Evolutionary conservation across 2,888 invertebrate genomes (phyloP).

Genomic region (Tinea pellionella): DNA sequence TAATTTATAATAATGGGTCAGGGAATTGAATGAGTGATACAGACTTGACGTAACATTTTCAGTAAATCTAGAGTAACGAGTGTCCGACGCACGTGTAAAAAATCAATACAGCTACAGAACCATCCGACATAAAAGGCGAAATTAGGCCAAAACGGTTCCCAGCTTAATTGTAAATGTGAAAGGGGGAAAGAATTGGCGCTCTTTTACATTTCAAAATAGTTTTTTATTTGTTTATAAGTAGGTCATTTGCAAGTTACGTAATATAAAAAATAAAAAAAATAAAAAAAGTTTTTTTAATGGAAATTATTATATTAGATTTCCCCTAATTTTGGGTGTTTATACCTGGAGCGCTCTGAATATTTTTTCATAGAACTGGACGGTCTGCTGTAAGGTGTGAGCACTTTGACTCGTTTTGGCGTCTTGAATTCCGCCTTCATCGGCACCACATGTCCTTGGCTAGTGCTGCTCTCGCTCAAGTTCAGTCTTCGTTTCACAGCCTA

Average conservation of each 20-base stretch:
- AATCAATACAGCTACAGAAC: background rate
- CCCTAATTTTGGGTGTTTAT: conserved; percentile 16
- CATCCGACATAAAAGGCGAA: background rate
- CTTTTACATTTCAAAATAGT: background rate
- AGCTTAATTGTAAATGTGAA: background rate
- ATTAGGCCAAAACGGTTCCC: background rate
- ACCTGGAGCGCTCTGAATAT: conserved; percentile 67
- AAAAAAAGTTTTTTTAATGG: no score
- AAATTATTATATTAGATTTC: no score
- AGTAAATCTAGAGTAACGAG: background rate
- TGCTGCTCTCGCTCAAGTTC: conserved; percentile 75
- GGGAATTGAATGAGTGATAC: conserved; percentile 18
- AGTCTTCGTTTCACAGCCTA: conserved; percentile 86
- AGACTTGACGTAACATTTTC: no score
- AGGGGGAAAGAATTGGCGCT: background rate
- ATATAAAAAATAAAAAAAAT: no score
- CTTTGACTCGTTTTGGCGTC: conserved; percentile 68
- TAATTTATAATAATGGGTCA: no score
- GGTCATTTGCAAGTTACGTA: background rate
- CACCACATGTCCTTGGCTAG: conserved; percentile 65
- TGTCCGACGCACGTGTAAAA: background rate
- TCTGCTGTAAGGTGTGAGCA: conserved; percentile 59
- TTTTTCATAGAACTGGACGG: conserved; percentile 69
- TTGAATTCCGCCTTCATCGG: conserved; percentile 75
- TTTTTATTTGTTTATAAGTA: background rate